Conservation (phyloP, 2,797 vertebrate species). For the Crocidura indochinensis region DNA sequence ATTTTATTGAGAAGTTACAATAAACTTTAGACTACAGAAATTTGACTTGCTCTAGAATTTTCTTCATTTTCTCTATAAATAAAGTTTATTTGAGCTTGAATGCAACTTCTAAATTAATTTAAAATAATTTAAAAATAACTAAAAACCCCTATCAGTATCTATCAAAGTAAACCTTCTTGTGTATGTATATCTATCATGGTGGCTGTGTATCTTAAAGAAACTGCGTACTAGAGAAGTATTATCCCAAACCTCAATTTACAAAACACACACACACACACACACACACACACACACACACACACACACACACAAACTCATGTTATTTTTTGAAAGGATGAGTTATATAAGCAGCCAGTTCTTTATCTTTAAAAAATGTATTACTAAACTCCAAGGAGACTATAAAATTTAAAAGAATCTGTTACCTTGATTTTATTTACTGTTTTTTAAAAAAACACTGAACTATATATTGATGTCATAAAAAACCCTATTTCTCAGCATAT, state of each 20-base stretch:
- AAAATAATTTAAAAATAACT: slow-evolving; percentile 71
- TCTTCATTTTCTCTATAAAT: slow-evolving; percentile 59
- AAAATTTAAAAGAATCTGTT: slow-evolving; percentile 68
- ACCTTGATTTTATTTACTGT: slow-evolving; percentile 73
- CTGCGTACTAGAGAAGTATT: not conserved
- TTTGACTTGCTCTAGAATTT: slow-evolving; percentile 23
- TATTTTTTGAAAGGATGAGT: slow-evolving; percentile 70
- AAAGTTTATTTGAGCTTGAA: slow-evolving; percentile 57
- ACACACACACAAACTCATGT: no score
- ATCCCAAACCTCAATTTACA: slow-evolving; percentile 45
- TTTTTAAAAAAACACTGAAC: slow-evolving; percentile 27
- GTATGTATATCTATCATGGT: not conserved
- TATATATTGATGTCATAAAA: slow-evolving; percentile 51
- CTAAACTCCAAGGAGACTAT: slow-evolving; percentile 53
- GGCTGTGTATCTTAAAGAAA: slow-evolving; percentile 44
- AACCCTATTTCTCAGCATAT: slow-evolving; percentile 54
- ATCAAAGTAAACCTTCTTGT: slow-evolving; percentile 52
- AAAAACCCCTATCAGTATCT: not conserved
- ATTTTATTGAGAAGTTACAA: not conserved
- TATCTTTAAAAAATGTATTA: slow-evolving; percentile 53
- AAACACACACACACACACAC: not conserved
- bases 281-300: no score
- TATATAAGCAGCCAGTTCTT: slow-evolving; percentile 30
- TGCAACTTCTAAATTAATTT: slow-evolving; percentile 69
- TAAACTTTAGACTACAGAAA: not conserved